Evolutionary conservation across 2,113 vertebrate genomes (phyloP), one percentile per base, ranked within the genome.

Genomic region (Anser brachyrhynchus): DNA sequence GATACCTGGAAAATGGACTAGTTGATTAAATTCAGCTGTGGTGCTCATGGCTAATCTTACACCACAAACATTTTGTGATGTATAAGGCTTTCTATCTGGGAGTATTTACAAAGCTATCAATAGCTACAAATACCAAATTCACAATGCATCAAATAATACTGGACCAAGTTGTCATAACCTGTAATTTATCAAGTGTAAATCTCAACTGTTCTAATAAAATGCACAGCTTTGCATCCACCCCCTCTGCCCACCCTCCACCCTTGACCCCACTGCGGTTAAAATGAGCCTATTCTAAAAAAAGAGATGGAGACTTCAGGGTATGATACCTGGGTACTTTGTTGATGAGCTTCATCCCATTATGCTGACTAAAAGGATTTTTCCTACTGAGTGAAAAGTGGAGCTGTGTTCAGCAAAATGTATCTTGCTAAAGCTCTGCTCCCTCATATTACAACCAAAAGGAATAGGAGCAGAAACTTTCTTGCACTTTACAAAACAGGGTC

Each of bases 201-300:
- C 31, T 81, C 22, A 62, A 23, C 64, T 69, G 64, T 65, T 89
- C 90, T 82, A 83, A 70, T 75, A 85, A 29, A 41, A n/a, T 28
- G 55, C 7, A 26, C 3, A 43, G 19, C 15, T 87, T 85, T 83
- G 31, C 14, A 62, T 77, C 44, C 31, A 51, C 23, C 39, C 29
- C 43, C 21, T 33, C n/a, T 57, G 9, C 7, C 1, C 13, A 58
- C 4, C 1, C 5, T 57, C 13, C 7, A 49, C 9, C 6, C 10
- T 81, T 55, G 59, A 62, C 10, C 64, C 14, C 4, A 31, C n/a
- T 87, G 57, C 20, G 65, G 35, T 77, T 81, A 58, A 86, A 91
- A 74, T 65, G 3, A 77, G 2, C 20, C 61, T 59, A 4, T 26
- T 78, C 5, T 65, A 35, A 80, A 84, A 65, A 10, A 73, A 76